Percentiles rank a stretch among this genome's conserved stretches.
Conservation (phyloP, 2,113 vertebrate genomes). For the Aphelocoma coerulescens region DNA sequence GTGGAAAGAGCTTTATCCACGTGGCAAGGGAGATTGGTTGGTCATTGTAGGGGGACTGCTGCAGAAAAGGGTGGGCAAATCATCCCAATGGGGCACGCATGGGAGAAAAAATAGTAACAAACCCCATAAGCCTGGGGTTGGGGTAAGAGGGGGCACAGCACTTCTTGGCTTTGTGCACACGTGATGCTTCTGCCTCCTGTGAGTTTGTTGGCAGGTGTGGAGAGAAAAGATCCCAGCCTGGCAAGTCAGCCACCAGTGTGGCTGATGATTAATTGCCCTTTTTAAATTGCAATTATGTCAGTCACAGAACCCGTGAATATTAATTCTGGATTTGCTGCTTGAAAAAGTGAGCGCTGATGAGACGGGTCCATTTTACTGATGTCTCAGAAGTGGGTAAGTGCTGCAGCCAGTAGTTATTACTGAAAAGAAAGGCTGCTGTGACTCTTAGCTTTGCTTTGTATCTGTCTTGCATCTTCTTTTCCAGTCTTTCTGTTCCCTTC, state of each 20-base stretch:
- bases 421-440: not conserved
- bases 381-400: not conserved
- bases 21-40: not conserved
- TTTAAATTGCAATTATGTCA: slow-evolving; percentile 82
- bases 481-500: not conserved
- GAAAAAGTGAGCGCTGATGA: slow-evolving; percentile 69
- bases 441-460: not conserved
- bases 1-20: not conserved
- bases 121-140: not conserved
- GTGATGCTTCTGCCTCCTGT: not conserved
- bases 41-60: not conserved
- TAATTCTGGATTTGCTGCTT: slow-evolving; percentile 75
- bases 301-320: slow-evolving; percentile 72
- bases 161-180: not conserved
- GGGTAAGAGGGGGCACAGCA: not conserved
- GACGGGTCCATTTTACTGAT: slow-evolving; percentile 20
- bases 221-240: slow-evolving; percentile 38
- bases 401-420: not conserved
- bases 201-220: slow-evolving; percentile 32
- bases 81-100: not conserved
- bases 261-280: slow-evolving; percentile 79
- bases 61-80: not conserved
- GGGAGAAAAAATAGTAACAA: not conserved
- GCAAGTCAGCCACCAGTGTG: slow-evolving; percentile 51
- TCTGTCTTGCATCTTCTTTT: not conserved